Conservation (phyloP, 2,888 invertebrate genomes). For the Hartigia nigra region DNA sequence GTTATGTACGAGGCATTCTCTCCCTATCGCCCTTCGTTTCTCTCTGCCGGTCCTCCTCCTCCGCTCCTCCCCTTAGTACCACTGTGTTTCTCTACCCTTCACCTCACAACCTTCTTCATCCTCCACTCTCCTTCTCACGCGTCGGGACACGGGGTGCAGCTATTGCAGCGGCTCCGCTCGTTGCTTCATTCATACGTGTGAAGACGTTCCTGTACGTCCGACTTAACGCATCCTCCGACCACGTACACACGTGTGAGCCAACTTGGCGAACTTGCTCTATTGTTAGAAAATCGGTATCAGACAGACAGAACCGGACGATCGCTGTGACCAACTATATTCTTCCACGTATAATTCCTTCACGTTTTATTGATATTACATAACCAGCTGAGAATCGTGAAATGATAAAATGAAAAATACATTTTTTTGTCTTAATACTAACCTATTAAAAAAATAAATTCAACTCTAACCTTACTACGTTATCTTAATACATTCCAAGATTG, state of each 20-base stretch:
- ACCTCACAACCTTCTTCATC: background rate
- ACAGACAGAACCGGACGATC: background rate
- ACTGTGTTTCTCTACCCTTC: background rate
- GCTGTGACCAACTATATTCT: background rate
- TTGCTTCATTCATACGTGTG: constrained; percentile 38
- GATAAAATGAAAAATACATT: background rate
- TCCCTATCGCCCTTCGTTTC: constrained; percentile 4
- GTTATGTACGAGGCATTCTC: constrained; percentile 9
- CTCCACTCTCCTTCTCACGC: constrained; percentile 11
- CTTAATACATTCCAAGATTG: background rate
- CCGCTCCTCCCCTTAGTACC: background rate
- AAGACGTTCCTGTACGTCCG: constrained; percentile 30
- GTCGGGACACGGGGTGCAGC: background rate
- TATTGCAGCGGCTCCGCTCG: constrained; percentile 4
- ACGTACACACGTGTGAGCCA: constrained; percentile 16
- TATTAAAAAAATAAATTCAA: background rate
- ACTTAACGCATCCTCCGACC: constrained; percentile 15
- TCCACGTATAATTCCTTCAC: background rate
- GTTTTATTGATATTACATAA: background rate
- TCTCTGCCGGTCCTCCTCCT: background rate
- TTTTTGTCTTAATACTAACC: background rate
- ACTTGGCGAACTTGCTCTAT: constrained; percentile 15
- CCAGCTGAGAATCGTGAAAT: background rate
- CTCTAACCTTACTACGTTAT: background rate
- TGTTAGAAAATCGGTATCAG: constrained; percentile 3